Base-by-base conservation (phyloP, 1,140 invertebrate species). In the Conus ventricosus region DNA sequence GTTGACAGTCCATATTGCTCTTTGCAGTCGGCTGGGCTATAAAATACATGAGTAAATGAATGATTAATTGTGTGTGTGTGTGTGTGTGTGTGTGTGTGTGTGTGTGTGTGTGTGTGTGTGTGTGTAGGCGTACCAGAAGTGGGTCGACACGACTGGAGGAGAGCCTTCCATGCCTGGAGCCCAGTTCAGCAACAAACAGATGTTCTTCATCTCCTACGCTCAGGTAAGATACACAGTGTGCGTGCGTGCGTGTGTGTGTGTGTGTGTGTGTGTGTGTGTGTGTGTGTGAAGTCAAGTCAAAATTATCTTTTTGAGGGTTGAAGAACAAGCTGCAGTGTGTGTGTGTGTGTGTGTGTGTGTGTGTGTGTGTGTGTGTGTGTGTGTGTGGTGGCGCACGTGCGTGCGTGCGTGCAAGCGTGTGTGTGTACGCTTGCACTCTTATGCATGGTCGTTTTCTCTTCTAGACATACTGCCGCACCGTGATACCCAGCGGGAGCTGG, bases 201-300 rank as follows among this genome's bases (percentile, higher is more conserved):
- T 99, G 71, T 99, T 99, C 94, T 99, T 99, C 92, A 95, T 99
- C 23, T 97, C 97, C 63, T 99, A 98, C 95, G 97, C 98, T 53
- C 98, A 98, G 96, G 97, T 98, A 91, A 89, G 10, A 10, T n/a
- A 10, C 75, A 17, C 23, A 17, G 11, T 23, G 67, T 71, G 67
- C 10, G 67, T 23, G 23, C 10, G 67, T 71, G 67, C 4, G 23
- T 71, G 67, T 71, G 15, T 20, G 67, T 71, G 67, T 71, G 67
- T 63, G 39, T 39, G 39, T 39, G 39, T 39, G 39, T 39, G 39
- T 39, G 39, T 39, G 39, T 25, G 54, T 83, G 23, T 23, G 51
- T 76, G 75, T 76, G 23, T 27, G 75, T 76, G 11, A 76, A 76
- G 0, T 8, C 8, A 76, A 76, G 75, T 10, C 23, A 76, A 25